Conservation (phyloP, 2,797 vertebrate species). For the Phataginus tetradactyla region DNA sequence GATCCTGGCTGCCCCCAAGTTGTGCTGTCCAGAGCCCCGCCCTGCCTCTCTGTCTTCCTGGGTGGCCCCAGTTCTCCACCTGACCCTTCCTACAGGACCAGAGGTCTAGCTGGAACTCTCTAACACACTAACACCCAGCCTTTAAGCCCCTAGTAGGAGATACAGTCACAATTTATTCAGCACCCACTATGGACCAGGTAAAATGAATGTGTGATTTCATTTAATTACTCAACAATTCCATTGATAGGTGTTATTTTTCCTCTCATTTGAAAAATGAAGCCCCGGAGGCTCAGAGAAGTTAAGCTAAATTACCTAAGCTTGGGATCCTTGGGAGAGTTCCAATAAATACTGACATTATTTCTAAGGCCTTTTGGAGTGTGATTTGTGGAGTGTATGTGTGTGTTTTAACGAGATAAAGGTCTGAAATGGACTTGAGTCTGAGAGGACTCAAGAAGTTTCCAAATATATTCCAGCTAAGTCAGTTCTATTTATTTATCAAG, state of each 20-base stretch:
- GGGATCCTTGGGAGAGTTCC: background rate
- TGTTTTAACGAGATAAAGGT: background rate
- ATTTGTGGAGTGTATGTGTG: background rate
- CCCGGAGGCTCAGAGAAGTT: background rate
- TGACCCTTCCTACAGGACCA: background rate
- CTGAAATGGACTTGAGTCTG: background rate
- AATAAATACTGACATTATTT: background rate
- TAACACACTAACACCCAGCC: background rate
- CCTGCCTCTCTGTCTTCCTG: background rate
- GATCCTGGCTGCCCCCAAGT: background rate
- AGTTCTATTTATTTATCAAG: background rate
- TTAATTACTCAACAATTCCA: background rate
- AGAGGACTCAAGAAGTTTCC: background rate
- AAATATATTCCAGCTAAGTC: background rate
- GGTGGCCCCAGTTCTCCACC: background rate
- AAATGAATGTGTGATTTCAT: background rate
- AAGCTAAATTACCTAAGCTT: background rate
- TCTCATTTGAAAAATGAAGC: conserved; percentile 1
- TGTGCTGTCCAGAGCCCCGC: background rate
- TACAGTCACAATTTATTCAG: background rate
- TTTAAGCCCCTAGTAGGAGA: background rate
- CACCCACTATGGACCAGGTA: background rate
- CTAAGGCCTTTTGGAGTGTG: background rate
- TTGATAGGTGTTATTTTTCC: background rate
- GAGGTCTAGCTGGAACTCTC: background rate